These are phyloP conservation scores for Himalopsyche tibetana DNA, from an alignment of 2,888 invertebrate species.

Conservation along the genomic window DNA sequence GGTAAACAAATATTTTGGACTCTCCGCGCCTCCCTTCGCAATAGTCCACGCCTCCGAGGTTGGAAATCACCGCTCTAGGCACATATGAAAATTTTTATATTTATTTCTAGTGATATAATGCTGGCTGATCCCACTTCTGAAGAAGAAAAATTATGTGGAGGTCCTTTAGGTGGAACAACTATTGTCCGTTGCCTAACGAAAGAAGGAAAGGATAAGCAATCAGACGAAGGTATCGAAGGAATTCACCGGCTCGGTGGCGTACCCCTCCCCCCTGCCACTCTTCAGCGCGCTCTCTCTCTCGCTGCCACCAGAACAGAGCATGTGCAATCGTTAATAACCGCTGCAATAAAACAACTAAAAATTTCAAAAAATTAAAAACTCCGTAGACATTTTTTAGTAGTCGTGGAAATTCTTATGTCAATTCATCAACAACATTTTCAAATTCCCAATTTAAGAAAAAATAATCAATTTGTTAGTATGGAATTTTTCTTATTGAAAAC, in stretches of 20 bases:
- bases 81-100: too few relatives aligned
- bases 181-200: slow-evolving; percentile 52
- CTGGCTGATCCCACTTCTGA: slow-evolving; percentile 89
- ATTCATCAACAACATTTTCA: too few relatives aligned
- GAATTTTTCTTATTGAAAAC: too few relatives aligned
- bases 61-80: too few relatives aligned
- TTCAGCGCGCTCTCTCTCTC: slow-evolving; percentile 57
- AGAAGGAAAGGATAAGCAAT: slow-evolving; percentile 52
- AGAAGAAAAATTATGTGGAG: slow-evolving; percentile 86
- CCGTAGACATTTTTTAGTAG: background rate
- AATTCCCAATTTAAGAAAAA: too few relatives aligned
- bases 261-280: slow-evolving; percentile 52
- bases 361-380: background rate
- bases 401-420: too few relatives aligned
- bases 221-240: slow-evolving; percentile 54
- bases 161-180: slow-evolving; percentile 70
- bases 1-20: too few relatives aligned
- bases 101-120: slow-evolving; percentile 79
- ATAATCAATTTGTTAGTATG: too few relatives aligned
- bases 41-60: too few relatives aligned
- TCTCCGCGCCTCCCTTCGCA: too few relatives aligned
- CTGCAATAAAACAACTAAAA: slow-evolving; percentile 48
- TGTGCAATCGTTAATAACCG: slow-evolving; percentile 58
- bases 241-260: slow-evolving; percentile 59
- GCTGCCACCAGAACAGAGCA: slow-evolving; percentile 60